phyloP scores from a whole-genome alignment of 2,797 vertebrate genomes.

The Hypotaenidia okinawae region DNA sequence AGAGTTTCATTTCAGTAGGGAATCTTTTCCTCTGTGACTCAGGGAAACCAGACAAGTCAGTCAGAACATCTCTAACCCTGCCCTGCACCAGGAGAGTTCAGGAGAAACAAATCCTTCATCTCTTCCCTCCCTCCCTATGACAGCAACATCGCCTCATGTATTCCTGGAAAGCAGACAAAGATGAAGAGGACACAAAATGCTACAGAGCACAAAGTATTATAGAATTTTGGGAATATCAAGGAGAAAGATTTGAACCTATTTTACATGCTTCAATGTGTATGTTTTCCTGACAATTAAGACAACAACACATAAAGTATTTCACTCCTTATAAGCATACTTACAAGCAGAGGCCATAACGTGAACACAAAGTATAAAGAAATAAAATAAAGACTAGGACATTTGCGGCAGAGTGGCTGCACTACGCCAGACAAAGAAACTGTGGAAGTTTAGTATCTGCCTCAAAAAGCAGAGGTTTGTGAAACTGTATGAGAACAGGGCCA shows the following conservation, averaged over 20 bases:
- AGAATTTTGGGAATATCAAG: neutral
- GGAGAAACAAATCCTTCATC: fast-evolving
- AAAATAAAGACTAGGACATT: neutral
- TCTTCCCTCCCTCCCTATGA: neutral
- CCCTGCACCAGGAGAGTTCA: neutral
- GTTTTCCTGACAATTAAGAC: neutral
- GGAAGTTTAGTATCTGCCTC: neutral
- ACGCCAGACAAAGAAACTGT: neutral
- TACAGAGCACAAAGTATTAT: neutral
- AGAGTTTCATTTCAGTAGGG: neutral
- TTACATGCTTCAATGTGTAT: neutral
- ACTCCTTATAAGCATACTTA: neutral
- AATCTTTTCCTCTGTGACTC: neutral
- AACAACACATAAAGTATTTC: neutral
- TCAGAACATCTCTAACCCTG: neutral
- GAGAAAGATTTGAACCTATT: neutral
- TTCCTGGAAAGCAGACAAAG: neutral
- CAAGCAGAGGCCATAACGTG: neutral
- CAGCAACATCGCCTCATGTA: neutral
- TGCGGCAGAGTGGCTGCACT: neutral
- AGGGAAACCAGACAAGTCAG: fast-evolving
- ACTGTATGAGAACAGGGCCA: neutral
- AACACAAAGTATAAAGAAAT: neutral
- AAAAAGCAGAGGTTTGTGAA: neutral
- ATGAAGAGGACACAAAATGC: neutral